Conservation (phyloP, 2,888 invertebrate genomes). For the Tipula confusa region DNA sequence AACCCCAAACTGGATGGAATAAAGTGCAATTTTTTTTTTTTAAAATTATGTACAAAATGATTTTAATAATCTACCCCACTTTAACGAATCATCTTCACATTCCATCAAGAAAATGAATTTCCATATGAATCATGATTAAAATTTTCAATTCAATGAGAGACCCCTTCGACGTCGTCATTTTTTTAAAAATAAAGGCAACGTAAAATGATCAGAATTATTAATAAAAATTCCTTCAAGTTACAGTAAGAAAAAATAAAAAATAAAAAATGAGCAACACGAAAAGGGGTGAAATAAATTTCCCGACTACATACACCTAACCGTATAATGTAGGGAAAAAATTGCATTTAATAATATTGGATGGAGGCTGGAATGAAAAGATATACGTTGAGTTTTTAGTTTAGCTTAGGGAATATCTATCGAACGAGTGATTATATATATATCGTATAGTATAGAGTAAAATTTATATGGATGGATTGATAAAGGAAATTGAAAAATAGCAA, state of each 20-base stretch:
- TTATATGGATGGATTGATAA: neutral
- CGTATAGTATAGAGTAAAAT: neutral
- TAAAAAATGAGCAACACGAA: neutral
- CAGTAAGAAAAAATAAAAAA: too few relatives aligned
- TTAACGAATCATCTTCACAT: neutral
- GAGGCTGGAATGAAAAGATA: neutral
- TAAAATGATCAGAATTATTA: neutral
- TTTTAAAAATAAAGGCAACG: too few relatives aligned
- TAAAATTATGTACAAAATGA: neutral
- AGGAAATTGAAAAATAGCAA: slow-evolving; percentile 20
- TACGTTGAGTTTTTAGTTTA: neutral
- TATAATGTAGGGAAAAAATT: neutral
- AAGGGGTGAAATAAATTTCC: neutral
- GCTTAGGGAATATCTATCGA: neutral
- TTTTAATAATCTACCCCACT: neutral
- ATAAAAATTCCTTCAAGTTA: neutral
- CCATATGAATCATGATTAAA: slow-evolving; percentile 3
- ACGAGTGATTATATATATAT: neutral
- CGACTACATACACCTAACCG: neutral
- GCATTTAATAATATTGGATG: neutral
- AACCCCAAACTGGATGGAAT: neutral
- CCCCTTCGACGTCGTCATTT: neutral
- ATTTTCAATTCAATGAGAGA: neutral
- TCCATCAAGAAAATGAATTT: neutral
- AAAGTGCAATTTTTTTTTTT: neutral